phyloP scores from a whole-genome alignment of 37 sponge, comb jelly and placozoan species.

The Crambe crambe region DNA sequence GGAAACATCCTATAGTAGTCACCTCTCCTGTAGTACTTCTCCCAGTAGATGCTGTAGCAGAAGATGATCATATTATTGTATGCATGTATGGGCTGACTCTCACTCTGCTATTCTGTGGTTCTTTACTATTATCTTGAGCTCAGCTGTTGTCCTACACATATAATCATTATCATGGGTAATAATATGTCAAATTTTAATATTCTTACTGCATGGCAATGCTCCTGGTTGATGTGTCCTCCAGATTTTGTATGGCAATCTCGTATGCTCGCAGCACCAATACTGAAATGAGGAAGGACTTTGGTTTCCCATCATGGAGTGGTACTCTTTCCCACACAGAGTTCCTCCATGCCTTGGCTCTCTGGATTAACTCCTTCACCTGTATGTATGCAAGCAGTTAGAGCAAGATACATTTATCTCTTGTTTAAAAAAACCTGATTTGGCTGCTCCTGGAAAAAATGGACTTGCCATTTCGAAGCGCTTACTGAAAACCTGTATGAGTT shows the following conservation, averaged over 20 bases:
- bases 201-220: constrained; percentile 10
- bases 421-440: constrained; percentile 17
- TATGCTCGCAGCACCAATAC: constrained; percentile 34
- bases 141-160: neutral
- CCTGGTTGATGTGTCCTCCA: neutral
- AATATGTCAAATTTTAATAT: neutral
- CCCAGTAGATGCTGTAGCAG: constrained; percentile 36
- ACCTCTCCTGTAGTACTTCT: constrained; percentile 16
- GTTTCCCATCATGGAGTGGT: constrained; percentile 15
- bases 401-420: too few relatives aligned
- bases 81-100: too few relatives aligned
- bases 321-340: constrained; percentile 25
- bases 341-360: constrained; percentile 72
- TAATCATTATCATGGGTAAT: neutral
- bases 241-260: neutral
- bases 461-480: constrained; percentile 60
- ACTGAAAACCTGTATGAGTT: constrained; percentile 41
- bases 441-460: constrained; percentile 25
- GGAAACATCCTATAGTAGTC: neutral
- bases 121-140: constrained; percentile 17
- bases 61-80: too few relatives aligned
- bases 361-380: constrained; percentile 62
- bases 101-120: constrained; percentile 13
- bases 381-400: neutral
- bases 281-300: constrained; percentile 48